A percentile compares a stretch with the other conserved stretches of the same genome.
These are phyloP conservation scores for Allygus modestus DNA, from an alignment of 2,888 invertebrate genomes.

Conservation along the genomic window DNA sequence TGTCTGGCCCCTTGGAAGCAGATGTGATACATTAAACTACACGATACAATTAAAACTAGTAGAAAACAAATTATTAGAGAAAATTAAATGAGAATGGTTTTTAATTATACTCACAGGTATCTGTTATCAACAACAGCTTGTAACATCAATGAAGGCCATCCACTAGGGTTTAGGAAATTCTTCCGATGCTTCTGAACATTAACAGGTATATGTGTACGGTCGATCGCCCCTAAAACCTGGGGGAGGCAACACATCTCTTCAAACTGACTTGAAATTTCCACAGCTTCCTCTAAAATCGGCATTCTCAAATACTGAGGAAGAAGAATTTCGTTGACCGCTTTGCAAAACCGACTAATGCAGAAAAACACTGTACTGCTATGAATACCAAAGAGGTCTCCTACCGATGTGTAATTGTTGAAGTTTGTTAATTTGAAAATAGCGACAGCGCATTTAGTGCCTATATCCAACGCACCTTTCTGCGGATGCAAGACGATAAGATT, in stretches of 20 bases:
- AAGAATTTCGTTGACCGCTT: conserved; percentile 8
- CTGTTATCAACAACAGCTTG: conserved; percentile 17
- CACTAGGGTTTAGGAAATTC: background rate
- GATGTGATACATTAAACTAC: too few relatives aligned
- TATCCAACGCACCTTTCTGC: conserved; percentile 12
- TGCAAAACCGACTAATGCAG: conserved; percentile 12
- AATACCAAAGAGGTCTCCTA: background rate
- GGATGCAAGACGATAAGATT: background rate
- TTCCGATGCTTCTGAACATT: conserved; percentile 22
- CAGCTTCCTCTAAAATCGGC: conserved; percentile 11
- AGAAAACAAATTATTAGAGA: too few relatives aligned
- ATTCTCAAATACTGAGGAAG: conserved; percentile 25
- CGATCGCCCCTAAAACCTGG: conserved; percentile 20
- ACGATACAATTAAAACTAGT: too few relatives aligned
- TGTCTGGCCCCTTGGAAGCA: too few relatives aligned
- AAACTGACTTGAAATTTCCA: conserved; percentile 16
- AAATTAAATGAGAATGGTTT: too few relatives aligned
- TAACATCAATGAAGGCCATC: conserved; percentile 21
- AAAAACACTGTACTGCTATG: conserved; percentile 31
- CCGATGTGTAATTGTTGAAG: background rate
- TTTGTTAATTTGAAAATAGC: conserved; percentile 28
- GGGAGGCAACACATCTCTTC: conserved; percentile 13
- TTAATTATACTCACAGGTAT: background rate
- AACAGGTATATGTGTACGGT: conserved; percentile 2
- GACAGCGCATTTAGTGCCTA: conserved; percentile 23